Evolutionary conservation across 2,888 invertebrate genomes (phyloP).

Genomic region (Alitta virens): DNA sequence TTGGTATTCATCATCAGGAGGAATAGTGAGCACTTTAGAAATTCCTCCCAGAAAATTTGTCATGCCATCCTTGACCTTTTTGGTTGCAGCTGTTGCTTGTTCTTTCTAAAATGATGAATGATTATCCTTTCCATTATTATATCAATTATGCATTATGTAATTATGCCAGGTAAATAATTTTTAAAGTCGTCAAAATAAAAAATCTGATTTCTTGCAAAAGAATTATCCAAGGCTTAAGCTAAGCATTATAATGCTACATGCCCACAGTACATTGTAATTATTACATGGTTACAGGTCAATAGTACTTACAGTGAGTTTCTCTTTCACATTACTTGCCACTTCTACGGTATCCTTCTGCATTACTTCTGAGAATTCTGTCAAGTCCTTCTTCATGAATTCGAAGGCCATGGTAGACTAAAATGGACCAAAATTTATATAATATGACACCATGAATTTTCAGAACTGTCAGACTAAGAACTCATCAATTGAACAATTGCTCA

Average conservation of each 20-base stretch:
- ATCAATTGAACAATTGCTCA: too few relatives aligned
- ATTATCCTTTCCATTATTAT: too few relatives aligned
- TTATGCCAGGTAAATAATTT: too few relatives aligned
- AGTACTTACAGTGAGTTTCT: slow-evolving; percentile 34
- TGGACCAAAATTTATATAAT: background rate
- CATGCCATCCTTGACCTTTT: slow-evolving; percentile 47
- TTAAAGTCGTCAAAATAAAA: too few relatives aligned
- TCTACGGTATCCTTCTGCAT: slow-evolving; percentile 49
- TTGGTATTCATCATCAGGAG: slow-evolving; percentile 43
- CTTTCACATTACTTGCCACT: slow-evolving; percentile 42
- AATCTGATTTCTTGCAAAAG: too few relatives aligned
- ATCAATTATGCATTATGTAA: too few relatives aligned
- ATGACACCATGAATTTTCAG: too few relatives aligned
- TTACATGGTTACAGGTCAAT: too few relatives aligned
- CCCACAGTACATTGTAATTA: too few relatives aligned
- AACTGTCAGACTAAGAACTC: too few relatives aligned
- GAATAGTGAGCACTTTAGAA: slow-evolving; percentile 46
- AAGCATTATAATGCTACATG: too few relatives aligned
- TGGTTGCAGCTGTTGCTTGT: slow-evolving; percentile 30
- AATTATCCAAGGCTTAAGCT: too few relatives aligned
- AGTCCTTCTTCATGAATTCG: slow-evolving; percentile 50
- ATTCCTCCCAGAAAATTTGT: slow-evolving; percentile 45
- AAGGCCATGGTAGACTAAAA: slow-evolving; percentile 41
- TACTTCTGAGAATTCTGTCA: slow-evolving; percentile 48
- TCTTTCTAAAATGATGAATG: slow-evolving; percentile 26